Evolutionary conservation across 2,888 invertebrate genomes (phyloP).

Genomic region (Tetragnatha montana): DNA sequence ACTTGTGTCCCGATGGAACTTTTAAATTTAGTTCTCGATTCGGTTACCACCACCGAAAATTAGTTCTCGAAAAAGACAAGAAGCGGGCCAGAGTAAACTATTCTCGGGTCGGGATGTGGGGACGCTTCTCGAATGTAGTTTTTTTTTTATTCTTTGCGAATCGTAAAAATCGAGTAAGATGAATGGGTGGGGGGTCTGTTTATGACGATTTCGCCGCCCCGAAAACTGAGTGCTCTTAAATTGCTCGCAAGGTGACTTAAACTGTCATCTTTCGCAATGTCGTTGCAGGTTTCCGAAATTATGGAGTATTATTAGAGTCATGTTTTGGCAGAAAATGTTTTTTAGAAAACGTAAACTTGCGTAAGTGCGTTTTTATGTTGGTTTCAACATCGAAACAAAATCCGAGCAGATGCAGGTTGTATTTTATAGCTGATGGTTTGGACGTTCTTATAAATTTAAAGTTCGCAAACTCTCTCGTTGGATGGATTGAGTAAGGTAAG

Average conservation of each 20-base stretch:
- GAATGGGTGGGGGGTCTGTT: neutral
- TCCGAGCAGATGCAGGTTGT: too few relatives aligned
- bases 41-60: neutral
- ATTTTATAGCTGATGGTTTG: too few relatives aligned
- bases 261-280: neutral
- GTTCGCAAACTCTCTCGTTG: too few relatives aligned
- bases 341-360: too few relatives aligned
- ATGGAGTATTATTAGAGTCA: too few relatives aligned
- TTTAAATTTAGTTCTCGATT: conserved; percentile 48
- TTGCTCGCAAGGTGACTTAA: neutral
- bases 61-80: neutral
- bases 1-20: conserved; percentile 21
- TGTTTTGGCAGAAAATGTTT: too few relatives aligned
- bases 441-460: too few relatives aligned
- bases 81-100: conserved; percentile 5
- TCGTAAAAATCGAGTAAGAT: neutral
- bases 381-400: too few relatives aligned
- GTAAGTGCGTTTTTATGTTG: too few relatives aligned
- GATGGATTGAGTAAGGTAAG: too few relatives aligned
- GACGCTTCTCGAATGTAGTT: too few relatives aligned
- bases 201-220: neutral
- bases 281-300: neutral
- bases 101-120: conserved; percentile 2
- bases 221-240: neutral
- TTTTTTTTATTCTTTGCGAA: neutral